These are phyloP conservation scores for Synanthedon tipuliformis DNA, from an alignment of 2,888 invertebrate genomes.

Conservation along the genomic window DNA sequence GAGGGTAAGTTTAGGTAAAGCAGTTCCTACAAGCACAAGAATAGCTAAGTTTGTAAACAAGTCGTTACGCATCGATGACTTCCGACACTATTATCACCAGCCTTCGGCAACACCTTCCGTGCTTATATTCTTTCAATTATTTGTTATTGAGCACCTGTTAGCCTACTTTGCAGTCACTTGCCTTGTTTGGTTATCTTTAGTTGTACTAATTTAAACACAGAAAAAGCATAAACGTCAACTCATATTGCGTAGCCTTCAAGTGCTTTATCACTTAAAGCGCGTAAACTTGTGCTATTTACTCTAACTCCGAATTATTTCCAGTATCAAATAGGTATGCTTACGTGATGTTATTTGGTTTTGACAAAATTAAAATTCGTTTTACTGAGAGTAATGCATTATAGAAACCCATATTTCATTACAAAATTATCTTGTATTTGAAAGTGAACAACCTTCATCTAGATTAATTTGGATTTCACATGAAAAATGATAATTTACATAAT, in stretches of 20 bases:
- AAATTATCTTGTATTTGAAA: background rate
- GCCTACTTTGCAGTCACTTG: background rate
- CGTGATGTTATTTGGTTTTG: no score
- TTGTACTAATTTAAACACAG: slow-evolving; percentile 3
- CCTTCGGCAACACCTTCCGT: slow-evolving; percentile 26
- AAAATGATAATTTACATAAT: background rate
- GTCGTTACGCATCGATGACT: slow-evolving; percentile 22
- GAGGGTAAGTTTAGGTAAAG: background rate
- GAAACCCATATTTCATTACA: background rate
- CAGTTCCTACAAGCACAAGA: background rate
- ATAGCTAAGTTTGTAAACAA: background rate
- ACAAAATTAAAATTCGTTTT: no score
- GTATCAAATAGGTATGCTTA: no score
- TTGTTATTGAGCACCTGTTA: slow-evolving; percentile 2
- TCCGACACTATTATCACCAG: slow-evolving; percentile 19
- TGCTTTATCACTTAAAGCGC: no score
- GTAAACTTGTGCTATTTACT: no score
- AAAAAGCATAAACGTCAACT: background rate
- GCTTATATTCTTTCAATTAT: slow-evolving; percentile 15
- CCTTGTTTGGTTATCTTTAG: slow-evolving; percentile 5
- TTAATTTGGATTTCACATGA: background rate
- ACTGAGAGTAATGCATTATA: background rate
- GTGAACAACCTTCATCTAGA: background rate
- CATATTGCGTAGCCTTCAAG: background rate
- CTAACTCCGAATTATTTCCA: no score